Conservation (phyloP, 2,113 vertebrate genomes). For the Orycteropus afer region DNA sequence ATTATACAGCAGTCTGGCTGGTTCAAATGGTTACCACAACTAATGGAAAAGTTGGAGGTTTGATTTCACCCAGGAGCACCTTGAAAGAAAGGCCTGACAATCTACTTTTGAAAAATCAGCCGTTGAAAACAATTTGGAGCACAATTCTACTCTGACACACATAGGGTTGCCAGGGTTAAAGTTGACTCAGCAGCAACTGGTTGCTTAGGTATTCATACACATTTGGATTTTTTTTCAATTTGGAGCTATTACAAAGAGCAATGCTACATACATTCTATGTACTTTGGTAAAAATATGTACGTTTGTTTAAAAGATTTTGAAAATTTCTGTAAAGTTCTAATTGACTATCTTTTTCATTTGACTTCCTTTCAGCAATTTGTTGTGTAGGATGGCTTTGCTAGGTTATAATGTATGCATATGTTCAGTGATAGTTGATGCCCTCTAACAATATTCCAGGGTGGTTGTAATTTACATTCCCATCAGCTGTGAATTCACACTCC, state of each 20-base stretch:
- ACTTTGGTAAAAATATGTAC: not conserved
- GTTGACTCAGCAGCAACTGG: too few relatives aligned
- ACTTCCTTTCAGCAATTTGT: not conserved
- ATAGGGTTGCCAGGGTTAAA: too few relatives aligned
- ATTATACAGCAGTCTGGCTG: too few relatives aligned
- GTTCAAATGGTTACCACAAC: too few relatives aligned
- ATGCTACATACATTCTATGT: not conserved
- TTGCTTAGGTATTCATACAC: too few relatives aligned
- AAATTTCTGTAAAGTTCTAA: not conserved
- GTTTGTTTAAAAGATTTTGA: not conserved
- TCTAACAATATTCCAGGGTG: not conserved
- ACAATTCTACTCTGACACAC: too few relatives aligned
- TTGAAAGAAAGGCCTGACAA: too few relatives aligned
- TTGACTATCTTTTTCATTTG: not conserved
- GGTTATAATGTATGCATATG: not conserved
- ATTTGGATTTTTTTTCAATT: not conserved
- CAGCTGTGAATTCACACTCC: not conserved
- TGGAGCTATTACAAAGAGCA: not conserved
- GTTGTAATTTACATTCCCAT: not conserved
- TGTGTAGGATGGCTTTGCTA: not conserved
- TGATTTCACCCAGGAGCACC: too few relatives aligned
- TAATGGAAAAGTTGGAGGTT: too few relatives aligned
- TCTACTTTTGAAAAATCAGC: too few relatives aligned
- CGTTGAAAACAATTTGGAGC: too few relatives aligned
- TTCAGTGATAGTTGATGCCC: not conserved